A percentile compares a stretch with the other conserved stretches of the same genome.
Conservation (phyloP, 2,888 invertebrate species). For the Siphlonurus alternatus region DNA sequence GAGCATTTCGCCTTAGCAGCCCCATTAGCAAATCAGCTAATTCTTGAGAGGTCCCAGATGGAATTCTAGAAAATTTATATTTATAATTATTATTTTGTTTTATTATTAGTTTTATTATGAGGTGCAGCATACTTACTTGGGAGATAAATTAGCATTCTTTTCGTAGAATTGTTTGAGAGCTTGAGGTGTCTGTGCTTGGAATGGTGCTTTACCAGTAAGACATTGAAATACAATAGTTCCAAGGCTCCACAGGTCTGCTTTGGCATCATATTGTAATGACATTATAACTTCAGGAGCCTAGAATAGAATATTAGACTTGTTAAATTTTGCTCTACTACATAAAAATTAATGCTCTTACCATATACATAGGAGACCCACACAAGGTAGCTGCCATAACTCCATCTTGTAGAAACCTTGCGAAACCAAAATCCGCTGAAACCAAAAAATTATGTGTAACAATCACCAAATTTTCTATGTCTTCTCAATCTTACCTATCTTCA, state of each 20-base stretch:
- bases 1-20: slow-evolving; percentile 72
- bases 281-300: slow-evolving; percentile 98
- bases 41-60: slow-evolving; percentile 79
- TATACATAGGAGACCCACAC: slow-evolving; percentile 99
- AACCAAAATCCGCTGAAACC: slow-evolving; percentile 86
- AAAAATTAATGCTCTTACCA: slow-evolving; percentile 47
- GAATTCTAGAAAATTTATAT: slow-evolving; percentile 50
- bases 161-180: slow-evolving; percentile 95
- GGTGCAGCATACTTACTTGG: slow-evolving; percentile 48
- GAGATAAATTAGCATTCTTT: slow-evolving; percentile 76
- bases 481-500: slow-evolving; percentile 69
- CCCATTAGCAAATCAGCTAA: slow-evolving; percentile 72
- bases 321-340: not conserved
- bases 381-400: slow-evolving; percentile 99
- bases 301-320: slow-evolving; percentile 15
- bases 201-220: slow-evolving; percentile 95
- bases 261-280: slow-evolving; percentile 96
- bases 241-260: slow-evolving; percentile 98
- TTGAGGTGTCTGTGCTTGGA: slow-evolving; percentile 94
- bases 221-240: slow-evolving; percentile 99
- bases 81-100: not conserved
- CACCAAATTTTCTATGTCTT: no score
- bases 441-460: no score
- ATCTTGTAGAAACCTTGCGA: slow-evolving; percentile 94
- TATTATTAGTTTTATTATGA: no score